Conservation (phyloP, 2,113 vertebrate genomes). For the Monarcha castaneiventris region DNA sequence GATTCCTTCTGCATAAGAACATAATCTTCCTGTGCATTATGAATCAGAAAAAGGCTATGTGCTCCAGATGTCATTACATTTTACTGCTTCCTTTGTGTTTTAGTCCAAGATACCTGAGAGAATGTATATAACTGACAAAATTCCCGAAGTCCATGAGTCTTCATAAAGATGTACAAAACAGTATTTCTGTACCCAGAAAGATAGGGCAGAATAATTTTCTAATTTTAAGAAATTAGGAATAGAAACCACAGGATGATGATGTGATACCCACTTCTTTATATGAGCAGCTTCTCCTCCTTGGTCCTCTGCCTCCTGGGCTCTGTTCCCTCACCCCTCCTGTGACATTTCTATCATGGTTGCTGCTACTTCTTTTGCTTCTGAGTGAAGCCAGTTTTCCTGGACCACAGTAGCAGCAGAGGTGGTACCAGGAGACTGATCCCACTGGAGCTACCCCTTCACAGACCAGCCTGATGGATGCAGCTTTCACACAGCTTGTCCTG, state of each 20-base stretch:
- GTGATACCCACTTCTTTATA: background rate
- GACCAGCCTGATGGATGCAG: background rate
- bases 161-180: background rate
- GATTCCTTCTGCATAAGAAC: background rate
- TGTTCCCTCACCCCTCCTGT: background rate
- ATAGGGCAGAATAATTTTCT: background rate
- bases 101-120: background rate
- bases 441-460: background rate
- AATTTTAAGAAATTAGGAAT: background rate
- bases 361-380: background rate
- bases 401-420: background rate
- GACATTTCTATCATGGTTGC: background rate
- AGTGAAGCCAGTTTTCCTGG: background rate
- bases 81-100: background rate
- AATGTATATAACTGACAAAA: background rate
- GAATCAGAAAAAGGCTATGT: background rate
- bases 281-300: background rate
- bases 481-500: background rate
- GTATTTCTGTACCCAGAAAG: background rate
- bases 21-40: background rate
- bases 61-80: background rate
- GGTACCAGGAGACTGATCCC: background rate
- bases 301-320: background rate
- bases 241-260: background rate
- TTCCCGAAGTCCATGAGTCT: background rate